Evolutionary conservation across 2,888 invertebrate species (phyloP), one percentile per base, ranked within the genome.

Genomic region (Drosophila neonasuta): DNA sequence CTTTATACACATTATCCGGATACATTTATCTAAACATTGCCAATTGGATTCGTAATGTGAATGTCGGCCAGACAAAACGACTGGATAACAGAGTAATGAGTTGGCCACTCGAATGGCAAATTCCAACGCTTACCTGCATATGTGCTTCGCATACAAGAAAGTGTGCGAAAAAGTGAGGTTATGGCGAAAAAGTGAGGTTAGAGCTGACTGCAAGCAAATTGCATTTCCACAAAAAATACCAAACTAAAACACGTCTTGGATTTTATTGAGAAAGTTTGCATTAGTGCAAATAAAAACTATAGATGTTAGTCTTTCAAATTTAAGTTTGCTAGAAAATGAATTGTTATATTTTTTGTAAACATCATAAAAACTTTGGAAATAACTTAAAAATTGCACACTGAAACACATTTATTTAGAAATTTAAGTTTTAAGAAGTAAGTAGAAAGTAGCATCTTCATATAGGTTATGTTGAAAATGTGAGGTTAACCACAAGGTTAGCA

Each of bases 21-120:
- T 68, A 65, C 76, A 84, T 86, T 80, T 86, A 84, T 80, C 74
- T 77, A 54, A 54, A 30, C 76, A 71, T 62, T 78, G 67, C 49
- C 79, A 81, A 86, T 81, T 71, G 76, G 76, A 71, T 70, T 71
- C 57, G 83, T 57, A 46, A 69, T 86, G 80, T 57, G 70, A 48
- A 57, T 36, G 34, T 52, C 52, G 61, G 64, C 52, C 68, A 63
- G 54, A 65, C 62, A 70, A 73, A 64, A 62, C 45, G 68, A 46
- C 61, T 51, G 58, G 62, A 84, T 81, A 78, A 71, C 68, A 64
- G 63, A 42, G 50, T 65, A 74, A 74, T 68, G 65, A 62, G 45
- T 34, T 44, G 63, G 66, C 52, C 74, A 74, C 64, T 68, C 76
- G 59, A 76, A 58, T 65, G 64, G 46, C 61, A 63, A 76, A 62